Base-by-base conservation (phyloP, 2,113 vertebrate genomes). In the Barbus barbus region DNA sequence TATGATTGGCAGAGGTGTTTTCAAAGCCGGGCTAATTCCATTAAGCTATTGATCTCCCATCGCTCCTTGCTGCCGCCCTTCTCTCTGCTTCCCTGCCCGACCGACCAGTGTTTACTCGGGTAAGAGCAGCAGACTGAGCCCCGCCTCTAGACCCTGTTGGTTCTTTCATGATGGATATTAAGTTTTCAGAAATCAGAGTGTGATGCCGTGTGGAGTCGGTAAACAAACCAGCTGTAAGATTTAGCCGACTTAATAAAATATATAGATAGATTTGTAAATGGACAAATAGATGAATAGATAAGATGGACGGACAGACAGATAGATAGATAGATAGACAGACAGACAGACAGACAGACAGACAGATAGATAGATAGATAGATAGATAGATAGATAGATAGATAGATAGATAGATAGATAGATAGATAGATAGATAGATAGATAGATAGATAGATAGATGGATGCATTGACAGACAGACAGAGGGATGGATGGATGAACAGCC, bases 1-100 rank as follows among this genome's bases (percentile, higher is more conserved):
- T 93, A 93, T 94, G 93, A 95, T 92, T 94, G 94, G 91, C 94
- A 93, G 92, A 89, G 91, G 89, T 90, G 88, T 94, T 93, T 82
- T 94, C 93, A 94, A 94, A 95, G 92, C 92, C 89, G 84, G 89
- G 91, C 91, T 94, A 93, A 95, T 94, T 95, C 93, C 91, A 94
- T 93, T 93, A 94, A 93, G 92, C 92, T 94, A 94, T 94, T 92
- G 93, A 95, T 94, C 91, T 90, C 82, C 79, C 88, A 76, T 73
- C 60, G 61, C 56, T 84, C 71, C 77, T 78, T 24, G 38, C 83
- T 44, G 90, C 90, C 87, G 87, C 87, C 86, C 89, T 89, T 88
- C 89, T 88, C 81, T 78, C 75, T 56, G 58, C 88, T 77, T 73
- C 5, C 41, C 71, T 46, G 13, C 24, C 44, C 4, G 78, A 85